Base-by-base conservation (phyloP, 1,140 invertebrate species). In the Nephila pilipes region DNA sequence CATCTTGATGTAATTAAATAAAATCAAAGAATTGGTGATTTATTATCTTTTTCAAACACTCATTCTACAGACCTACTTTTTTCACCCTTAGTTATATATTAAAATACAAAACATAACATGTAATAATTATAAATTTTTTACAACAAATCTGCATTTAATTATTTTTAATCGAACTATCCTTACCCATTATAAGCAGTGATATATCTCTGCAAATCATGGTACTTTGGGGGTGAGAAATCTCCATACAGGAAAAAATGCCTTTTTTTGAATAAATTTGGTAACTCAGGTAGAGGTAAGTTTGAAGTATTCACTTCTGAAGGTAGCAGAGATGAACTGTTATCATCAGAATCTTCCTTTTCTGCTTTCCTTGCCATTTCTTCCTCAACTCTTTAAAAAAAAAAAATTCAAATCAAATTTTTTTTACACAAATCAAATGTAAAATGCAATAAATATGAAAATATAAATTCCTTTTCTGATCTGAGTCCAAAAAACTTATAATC, bases 111-210 rank as follows among this genome's bases (percentile, higher is more conserved):
- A n/a, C n/a, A n/a, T n/a, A n/a, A n/a, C n/a, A n/a, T n/a, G n/a
- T n/a, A n/a, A n/a, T n/a, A n/a, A n/a, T n/a, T n/a, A n/a, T n/a
- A n/a, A n/a, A n/a, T n/a, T n/a, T n/a, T n/a, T n/a, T n/a, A n/a
- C n/a, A n/a, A n/a, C n/a, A n/a, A n/a, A n/a, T n/a, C n/a, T n/a
- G n/a, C n/a, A n/a, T n/a, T n/a, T n/a, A n/a, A n/a, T n/a, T n/a
- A n/a, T n/a, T n/a, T 46, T 46, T 6, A 38, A 65, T 38, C 29
- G 65, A 85, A 55, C 0, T 54, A n/a, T 80, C 60, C 91, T 87
- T 81, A 95, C 94, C 94, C 94, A 94, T 94, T 94, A 89, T 93
- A 93, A 18, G 85, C 90, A 54, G 57, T 79, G 75, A 95, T 94
- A 83, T 94, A 94, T 90, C 94, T 57, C 55, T 93, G 83, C 16